Evolutionary conservation across 37 sponge, comb jelly and placozoan genomes (phyloP).

Genomic region (Halichondria panicea): DNA sequence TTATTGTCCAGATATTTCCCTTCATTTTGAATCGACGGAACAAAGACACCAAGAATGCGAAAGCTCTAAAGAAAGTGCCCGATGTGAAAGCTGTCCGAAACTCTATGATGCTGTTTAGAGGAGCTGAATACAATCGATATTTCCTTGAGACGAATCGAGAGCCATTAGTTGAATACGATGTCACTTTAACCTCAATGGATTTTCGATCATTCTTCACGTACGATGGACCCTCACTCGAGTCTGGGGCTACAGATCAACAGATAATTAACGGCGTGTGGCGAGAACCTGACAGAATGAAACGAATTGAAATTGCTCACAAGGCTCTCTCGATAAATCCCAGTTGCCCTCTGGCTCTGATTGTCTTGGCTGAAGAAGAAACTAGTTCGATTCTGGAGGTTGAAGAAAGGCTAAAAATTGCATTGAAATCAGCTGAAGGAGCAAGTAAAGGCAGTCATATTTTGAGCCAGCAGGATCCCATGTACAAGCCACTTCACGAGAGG

Average conservation of each 20-base stretch:
- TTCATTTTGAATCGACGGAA: constrained; percentile 11
- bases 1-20: constrained; percentile 27
- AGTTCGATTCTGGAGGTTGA: constrained; percentile 66
- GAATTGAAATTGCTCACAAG: constrained; percentile 56
- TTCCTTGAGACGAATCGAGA: constrained; percentile 28
- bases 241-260: neutral
- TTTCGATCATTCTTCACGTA: constrained; percentile 65
- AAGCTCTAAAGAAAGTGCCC: constrained; percentile 34
- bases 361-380: constrained; percentile 76
- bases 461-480: constrained; percentile 56
- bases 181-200: constrained; percentile 53
- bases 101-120: constrained; percentile 74
- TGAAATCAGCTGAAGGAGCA: constrained; percentile 39
- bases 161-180: constrained; percentile 61
- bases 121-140: constrained; percentile 77
- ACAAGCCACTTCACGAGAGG: constrained; percentile 59
- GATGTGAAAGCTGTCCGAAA: constrained; percentile 67
- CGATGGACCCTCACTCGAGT: constrained; percentile 26
- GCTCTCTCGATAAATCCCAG: constrained; percentile 60
- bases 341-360: constrained; percentile 58
- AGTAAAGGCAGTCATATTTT: constrained; percentile 1
- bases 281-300: constrained; percentile 34
- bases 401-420: constrained; percentile 31
- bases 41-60: constrained; percentile 16
- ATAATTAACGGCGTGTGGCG: constrained; percentile 43